Evolutionary conservation across 2,888 invertebrate genomes (phyloP), one percentile per base, ranked within the genome.

Genomic region (Mimas tiliae): DNA sequence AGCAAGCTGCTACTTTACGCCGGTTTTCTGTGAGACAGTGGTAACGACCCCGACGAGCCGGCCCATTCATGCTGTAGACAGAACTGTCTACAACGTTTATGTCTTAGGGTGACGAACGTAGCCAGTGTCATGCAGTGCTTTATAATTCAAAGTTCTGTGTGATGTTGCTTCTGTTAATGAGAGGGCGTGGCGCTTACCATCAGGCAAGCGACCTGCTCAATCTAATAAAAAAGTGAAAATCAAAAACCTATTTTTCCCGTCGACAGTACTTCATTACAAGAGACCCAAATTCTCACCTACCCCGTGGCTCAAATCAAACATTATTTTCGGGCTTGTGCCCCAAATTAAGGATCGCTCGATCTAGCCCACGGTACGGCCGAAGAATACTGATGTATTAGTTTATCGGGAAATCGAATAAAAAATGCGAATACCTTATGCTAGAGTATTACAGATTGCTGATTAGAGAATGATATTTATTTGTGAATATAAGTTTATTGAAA

Each of bases 321-420:
- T 67, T 64, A 58, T 42, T 27, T 64, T 12, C 45, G n/a, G 16
- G 38, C 21, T 58, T 67, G 12, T 42, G 58, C 58, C 21, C 42
- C 27, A 27, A 58, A 58, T 65, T 55, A 58, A 12, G 55, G 64
- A 45, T 21, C 48, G 63, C 34, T 51, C 64, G 58, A 64, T 67
- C 63, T 58, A 55, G 58, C 51, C 50, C 16, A 50, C 33, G 21
- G 38, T 27, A 64, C 58, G 58, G 7, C 14, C 11, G 47, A 3
- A n/a, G 67, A 67, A 67, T 67, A 58, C 67, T 58, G 63, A 67
- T 64, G 66, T 42, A 58, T 42, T 42, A 58, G 19, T 58, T 55
- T 58, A 19, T 19, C 58, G 58, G 42, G 12, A 38, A n/a, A 58
- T 58, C 42, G 58, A 58, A 58, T 58, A 11, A 58, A 58, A 58